phyloP scores from a whole-genome alignment of 2,888 invertebrate genomes.

The Meloe dianella region DNA sequence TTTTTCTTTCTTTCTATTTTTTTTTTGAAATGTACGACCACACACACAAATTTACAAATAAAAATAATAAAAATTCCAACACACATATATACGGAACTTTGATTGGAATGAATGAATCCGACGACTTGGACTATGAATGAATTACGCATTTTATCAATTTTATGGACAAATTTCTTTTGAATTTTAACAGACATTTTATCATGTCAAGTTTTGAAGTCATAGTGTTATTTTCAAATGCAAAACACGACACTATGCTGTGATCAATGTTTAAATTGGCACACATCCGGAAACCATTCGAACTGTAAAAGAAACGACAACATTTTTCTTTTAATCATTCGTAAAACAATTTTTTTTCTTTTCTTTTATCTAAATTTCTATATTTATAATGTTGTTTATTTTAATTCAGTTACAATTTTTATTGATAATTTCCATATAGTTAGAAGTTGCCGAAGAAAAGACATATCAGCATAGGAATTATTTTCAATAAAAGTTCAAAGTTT shows the following conservation, averaged over 20 bases:
- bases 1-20: background rate
- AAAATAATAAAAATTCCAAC: conserved; percentile 5
- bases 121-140: conserved; percentile 26
- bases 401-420: background rate
- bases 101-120: background rate
- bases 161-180: conserved; percentile 19
- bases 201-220: conserved; percentile 20
- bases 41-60: background rate
- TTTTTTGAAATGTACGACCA: background rate
- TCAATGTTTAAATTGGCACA: conserved; percentile 7
- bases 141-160: conserved; percentile 22
- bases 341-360: background rate
- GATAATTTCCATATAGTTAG: conserved; percentile 2
- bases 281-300: background rate
- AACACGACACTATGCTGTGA: background rate
- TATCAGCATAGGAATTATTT: background rate
- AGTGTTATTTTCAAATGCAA: conserved; percentile 24
- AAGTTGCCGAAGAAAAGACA: background rate
- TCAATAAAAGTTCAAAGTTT: conserved; percentile 5
- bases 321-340: background rate
- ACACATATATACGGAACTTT: background rate
- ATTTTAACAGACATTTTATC: conserved; percentile 25
- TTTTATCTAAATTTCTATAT: background rate
- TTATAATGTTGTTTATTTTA: background rate
- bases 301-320: background rate